Percentiles rank a stretch among this genome's conserved stretches.
Evolutionary conservation across 2,113 vertebrate genomes (phyloP).

Genomic region (Actenoides lindsayi): DNA sequence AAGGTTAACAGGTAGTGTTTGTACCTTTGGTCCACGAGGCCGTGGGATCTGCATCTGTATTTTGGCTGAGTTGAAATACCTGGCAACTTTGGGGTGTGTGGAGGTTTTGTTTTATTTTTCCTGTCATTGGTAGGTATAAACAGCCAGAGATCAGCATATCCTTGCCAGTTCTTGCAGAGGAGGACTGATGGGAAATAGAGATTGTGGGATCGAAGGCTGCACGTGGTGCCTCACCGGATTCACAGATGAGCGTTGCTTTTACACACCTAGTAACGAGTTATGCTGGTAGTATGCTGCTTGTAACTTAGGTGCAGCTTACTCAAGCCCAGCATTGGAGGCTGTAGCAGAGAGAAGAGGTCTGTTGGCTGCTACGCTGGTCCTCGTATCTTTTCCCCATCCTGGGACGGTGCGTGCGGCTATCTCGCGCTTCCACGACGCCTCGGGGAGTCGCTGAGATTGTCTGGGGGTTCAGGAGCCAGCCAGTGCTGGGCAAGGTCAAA

Average conservation of each 20-base stretch:
- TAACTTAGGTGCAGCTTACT: background rate
- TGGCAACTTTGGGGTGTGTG: background rate
- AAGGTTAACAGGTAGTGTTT: background rate
- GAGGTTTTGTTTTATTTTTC: background rate
- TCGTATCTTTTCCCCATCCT: background rate
- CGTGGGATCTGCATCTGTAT: background rate
- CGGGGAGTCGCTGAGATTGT: background rate
- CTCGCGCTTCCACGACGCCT: background rate
- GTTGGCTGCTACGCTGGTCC: background rate
- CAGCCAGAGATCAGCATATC: background rate
- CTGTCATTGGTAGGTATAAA: background rate
- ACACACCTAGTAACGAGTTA: background rate
- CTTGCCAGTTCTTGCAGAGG: background rate
- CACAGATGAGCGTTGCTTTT: background rate
- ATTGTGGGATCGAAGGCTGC: background rate
- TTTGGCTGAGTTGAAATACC: background rate
- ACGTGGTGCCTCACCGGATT: background rate
- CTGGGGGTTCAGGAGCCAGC: background rate
- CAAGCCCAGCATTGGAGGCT: background rate
- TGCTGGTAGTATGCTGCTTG: background rate
- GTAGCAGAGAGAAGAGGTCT: background rate
- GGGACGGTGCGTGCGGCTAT: background rate
- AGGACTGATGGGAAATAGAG: background rate
- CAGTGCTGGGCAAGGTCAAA: background rate
- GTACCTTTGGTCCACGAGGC: background rate